These are phyloP conservation scores for Linurgus olivaceus DNA, from an alignment of 2,797 vertebrate species.

Conservation along the genomic window DNA sequence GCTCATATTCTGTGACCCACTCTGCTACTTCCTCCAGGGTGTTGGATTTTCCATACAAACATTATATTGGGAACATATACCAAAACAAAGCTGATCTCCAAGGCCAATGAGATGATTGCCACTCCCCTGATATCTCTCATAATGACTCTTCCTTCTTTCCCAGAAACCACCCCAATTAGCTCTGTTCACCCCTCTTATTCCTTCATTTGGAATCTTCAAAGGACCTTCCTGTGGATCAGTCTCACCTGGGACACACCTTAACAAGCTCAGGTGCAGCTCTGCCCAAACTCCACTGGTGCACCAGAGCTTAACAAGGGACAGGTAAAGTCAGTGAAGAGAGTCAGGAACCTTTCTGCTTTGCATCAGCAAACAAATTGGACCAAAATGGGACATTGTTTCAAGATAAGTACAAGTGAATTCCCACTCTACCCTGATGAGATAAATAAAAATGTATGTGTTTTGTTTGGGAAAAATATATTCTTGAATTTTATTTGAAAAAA, in stretches of 20 bases:
- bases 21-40: not conserved
- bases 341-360: not conserved
- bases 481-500: not conserved
- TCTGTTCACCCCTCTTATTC: not conserved
- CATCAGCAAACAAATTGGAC: not conserved
- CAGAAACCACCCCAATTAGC: not conserved
- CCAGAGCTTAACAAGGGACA: not conserved
- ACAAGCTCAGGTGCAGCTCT: not conserved
- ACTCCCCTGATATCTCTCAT: not conserved
- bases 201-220: not conserved
- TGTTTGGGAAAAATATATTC: not conserved
- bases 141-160: rapidly evolving
- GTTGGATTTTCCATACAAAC: not conserved
- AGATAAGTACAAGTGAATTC: not conserved
- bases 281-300: not conserved
- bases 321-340: not conserved
- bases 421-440: not conserved
- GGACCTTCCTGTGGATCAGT: not conserved
- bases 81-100: not conserved
- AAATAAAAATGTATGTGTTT: not conserved
- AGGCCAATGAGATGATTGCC: rapidly evolving
- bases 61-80: not conserved
- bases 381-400: not conserved
- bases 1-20: not conserved
- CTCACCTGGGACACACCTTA: not conserved